Conservation (phyloP, 2,888 invertebrate genomes). For the Deilephila porcellus region DNA sequence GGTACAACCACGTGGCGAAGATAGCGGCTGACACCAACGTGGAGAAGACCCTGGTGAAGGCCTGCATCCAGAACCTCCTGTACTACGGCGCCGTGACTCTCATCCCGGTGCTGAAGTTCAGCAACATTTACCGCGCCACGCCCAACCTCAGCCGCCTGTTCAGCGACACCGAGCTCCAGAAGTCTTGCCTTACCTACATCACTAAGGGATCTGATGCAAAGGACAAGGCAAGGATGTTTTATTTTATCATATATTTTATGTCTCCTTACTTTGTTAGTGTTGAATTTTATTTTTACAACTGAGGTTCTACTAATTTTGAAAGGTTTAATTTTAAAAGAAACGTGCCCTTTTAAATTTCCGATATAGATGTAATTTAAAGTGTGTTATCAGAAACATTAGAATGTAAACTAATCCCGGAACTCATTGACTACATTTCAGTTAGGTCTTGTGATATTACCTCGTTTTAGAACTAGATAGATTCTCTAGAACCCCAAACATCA, state of each 20-base stretch:
- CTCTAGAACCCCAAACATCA: too few relatives aligned
- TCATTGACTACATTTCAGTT: too few relatives aligned
- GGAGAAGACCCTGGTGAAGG: conserved; percentile 96
- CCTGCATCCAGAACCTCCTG: conserved; percentile 96
- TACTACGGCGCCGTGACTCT: conserved; percentile 90
- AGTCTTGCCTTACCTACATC: conserved; percentile 87
- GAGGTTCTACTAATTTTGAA: too few relatives aligned
- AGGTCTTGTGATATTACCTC: too few relatives aligned
- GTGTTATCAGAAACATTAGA: too few relatives aligned
- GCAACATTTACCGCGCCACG: conserved; percentile 93
- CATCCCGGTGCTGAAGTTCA: conserved; percentile 93
- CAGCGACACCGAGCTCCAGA: conserved; percentile 87
- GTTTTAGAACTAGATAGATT: too few relatives aligned
- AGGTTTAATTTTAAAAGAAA: too few relatives aligned
- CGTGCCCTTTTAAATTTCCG: too few relatives aligned
- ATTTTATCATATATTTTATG: too few relatives aligned
- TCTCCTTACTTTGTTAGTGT: background rate
- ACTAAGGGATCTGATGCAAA: conserved; percentile 60
- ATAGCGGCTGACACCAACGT: conserved; percentile 96
- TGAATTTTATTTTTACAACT: background rate
- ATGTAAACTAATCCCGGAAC: too few relatives aligned
- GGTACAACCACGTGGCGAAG: conserved; percentile 95
- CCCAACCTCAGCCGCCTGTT: conserved; percentile 89
- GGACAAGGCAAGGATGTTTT: conserved; percentile 57
- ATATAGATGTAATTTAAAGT: too few relatives aligned